These are phyloP conservation scores for Caloenas nicobarica DNA, from an alignment of 2,113 vertebrate species.

Conservation along the genomic window DNA sequence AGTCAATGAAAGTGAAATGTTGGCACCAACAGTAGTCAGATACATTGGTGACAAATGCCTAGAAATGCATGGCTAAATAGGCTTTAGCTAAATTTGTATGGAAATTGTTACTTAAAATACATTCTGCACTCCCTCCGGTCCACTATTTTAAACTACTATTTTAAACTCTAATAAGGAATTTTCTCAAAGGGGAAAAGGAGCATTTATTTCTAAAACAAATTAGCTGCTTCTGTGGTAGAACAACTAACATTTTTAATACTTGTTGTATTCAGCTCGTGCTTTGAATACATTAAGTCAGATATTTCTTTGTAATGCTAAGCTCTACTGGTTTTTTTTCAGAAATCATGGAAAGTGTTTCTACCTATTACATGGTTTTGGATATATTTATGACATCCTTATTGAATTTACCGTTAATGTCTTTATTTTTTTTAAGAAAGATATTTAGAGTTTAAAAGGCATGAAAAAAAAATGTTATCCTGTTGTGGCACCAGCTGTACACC, in stretches of 20 bases:
- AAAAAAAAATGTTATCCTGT: background rate
- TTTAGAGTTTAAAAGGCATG: background rate
- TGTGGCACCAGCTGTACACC: background rate
- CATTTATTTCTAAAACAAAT: slow-evolving; percentile 43
- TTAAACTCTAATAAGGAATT: slow-evolving; percentile 13
- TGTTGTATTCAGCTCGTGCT: background rate
- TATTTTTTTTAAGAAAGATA: background rate
- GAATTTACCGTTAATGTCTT: background rate
- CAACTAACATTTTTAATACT: slow-evolving; percentile 26
- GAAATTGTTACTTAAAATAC: slow-evolving; percentile 33
- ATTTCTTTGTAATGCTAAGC: background rate
- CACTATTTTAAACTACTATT: background rate
- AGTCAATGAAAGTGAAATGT: background rate
- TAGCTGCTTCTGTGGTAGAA: background rate
- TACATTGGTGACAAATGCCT: background rate
- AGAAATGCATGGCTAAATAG: background rate
- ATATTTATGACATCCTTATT: background rate
- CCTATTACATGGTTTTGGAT: background rate
- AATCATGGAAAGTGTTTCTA: background rate
- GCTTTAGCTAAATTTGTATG: background rate
- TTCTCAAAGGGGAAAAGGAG: background rate
- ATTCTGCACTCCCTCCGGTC: background rate
- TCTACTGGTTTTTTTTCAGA: background rate
- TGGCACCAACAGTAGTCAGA: background rate
- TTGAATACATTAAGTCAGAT: background rate